Evolutionary conservation across 2,888 invertebrate genomes (phyloP), one percentile per base, ranked within the genome.

Genomic region (Cetonia aurata): DNA sequence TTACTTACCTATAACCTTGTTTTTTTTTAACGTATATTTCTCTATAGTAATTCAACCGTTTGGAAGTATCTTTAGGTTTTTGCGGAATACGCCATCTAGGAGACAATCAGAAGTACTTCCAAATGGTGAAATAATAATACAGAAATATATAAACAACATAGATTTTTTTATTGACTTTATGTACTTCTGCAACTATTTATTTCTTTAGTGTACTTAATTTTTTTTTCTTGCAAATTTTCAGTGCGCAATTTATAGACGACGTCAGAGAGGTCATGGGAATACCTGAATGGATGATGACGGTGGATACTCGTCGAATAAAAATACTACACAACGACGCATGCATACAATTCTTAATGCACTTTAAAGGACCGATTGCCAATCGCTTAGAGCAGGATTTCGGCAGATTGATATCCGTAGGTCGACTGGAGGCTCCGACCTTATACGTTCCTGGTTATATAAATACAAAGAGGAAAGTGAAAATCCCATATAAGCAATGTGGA

Each of bases 241-340:
- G 95, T 0, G 91, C 93, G 0, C 92, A 92, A 84, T 96, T 96
- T 85, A 88, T 96, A 76, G 91, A 91, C 70, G 95, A 95, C 75
- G 86, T 96, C 8, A 88, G 95, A 42, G 86, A 88, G 66, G 91
- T 95, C 33, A 89, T 96, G 91, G 95, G 95, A 33, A 91, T 93
- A 68, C 96, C 96, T 0, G 93, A 93, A 81, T 96, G 96, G 96
- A 93, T 96, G 91, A 82, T 96, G 75, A 91, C 92, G 15, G 92
- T 95, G 67, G 96, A 96, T 86, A 90, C 92, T 44, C 88, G 96
- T 6, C 91, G 91, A 82, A 95, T 95, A 0, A 92, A 92, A 80
- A 84, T 88, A 33, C 86, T 96, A 65, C 93, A 95, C 81, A 88
- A 89, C 74, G 92, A 93, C 69, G 88, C 92, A 56, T 96, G 96